Evolutionary conservation across 2,888 invertebrate species (phyloP), one percentile per base, ranked within the genome.

Genomic region (Agelastica alni): DNA sequence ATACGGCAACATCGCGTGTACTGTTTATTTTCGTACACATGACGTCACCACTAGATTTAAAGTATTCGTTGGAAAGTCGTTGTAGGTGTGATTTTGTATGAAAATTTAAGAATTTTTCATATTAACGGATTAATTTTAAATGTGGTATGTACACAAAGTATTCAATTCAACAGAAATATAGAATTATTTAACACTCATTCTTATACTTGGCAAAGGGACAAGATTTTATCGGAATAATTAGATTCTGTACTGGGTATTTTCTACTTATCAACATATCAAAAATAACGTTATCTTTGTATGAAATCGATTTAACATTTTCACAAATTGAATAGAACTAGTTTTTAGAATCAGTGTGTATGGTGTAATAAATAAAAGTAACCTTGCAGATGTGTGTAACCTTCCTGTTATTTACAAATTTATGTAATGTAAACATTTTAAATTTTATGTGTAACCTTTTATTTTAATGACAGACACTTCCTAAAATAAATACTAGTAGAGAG

Each of bases 31-130:
- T 41, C 31, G 32, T 41, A 4, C 16, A 20, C 4, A 53, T 60
- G 59, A 60, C 59, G 59, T 60, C 59, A 60, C 42, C 54, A 37
- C 13, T 54, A 12, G 30, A 46, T 54, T 58, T 51, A 58, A 45
- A 45, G 45, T 52, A 45, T 45, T 26, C 17, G 9, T 43, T 49
- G 22, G 30, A 13, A 41, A 41, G 20, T 22, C 31, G 41, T 41
- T 49, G 30, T 49, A 49, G 49, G 37, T 49, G 49, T 49, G 49
- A 32, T 32, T 46, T 49, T 41, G 17, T 49, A 49, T 42, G 22
- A 49, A 49, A 49, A 32, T 32, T 49, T 20, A 16, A 20, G 14
- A 9, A 37, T 41, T 32, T 4, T 30, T 13, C 5, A 20, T 13
- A 49, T 9, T 14, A 12, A 20, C 12, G 9, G n/a, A 41, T 14